Evolutionary conservation across 1,140 invertebrate species (phyloP).

Genomic region (Pogonomyrmex californicus): DNA sequence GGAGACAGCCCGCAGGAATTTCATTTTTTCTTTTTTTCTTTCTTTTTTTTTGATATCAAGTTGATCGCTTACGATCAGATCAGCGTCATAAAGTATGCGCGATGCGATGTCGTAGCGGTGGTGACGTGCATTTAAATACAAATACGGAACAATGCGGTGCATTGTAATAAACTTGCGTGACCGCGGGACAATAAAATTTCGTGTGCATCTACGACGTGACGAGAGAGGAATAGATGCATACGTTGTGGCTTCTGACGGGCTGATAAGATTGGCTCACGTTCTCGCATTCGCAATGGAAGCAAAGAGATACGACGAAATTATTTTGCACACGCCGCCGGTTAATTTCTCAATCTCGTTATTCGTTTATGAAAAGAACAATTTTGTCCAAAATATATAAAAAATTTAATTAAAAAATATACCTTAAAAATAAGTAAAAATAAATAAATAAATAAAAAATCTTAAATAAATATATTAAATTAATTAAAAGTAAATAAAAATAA

Average conservation of each 20-base stretch:
- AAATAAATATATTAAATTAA: too few species aligned
- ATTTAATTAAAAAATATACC: too few species aligned
- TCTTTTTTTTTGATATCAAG: background rate
- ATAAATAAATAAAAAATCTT: too few species aligned
- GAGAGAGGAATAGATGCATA: background rate
- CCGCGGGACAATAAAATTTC: slow-evolving; percentile 44
- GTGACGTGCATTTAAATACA: slow-evolving; percentile 33
- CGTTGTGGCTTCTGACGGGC: slow-evolving; percentile 27
- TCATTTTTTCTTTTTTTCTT: background rate
- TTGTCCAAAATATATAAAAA: too few species aligned
- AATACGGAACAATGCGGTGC: slow-evolving; percentile 7
- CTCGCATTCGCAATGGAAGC: slow-evolving; percentile 19
- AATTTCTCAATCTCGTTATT: background rate
- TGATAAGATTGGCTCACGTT: slow-evolving; percentile 43
- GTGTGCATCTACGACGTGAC: background rate
- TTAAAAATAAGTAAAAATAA: too few species aligned
- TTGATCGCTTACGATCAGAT: slow-evolving; percentile 40
- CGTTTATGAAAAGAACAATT: too few species aligned
- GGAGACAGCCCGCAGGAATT: background rate
- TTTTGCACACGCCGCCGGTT: background rate
- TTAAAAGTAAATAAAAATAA: too few species aligned
- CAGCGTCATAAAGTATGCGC: slow-evolving; percentile 47
- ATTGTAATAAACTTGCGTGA: slow-evolving; percentile 23
- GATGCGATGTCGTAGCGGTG: slow-evolving; percentile 35
- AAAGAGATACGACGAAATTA: slow-evolving; percentile 6